These are phyloP conservation scores for Plagodis pulveraria DNA, from an alignment of 2,888 invertebrate species.

Conservation along the genomic window DNA sequence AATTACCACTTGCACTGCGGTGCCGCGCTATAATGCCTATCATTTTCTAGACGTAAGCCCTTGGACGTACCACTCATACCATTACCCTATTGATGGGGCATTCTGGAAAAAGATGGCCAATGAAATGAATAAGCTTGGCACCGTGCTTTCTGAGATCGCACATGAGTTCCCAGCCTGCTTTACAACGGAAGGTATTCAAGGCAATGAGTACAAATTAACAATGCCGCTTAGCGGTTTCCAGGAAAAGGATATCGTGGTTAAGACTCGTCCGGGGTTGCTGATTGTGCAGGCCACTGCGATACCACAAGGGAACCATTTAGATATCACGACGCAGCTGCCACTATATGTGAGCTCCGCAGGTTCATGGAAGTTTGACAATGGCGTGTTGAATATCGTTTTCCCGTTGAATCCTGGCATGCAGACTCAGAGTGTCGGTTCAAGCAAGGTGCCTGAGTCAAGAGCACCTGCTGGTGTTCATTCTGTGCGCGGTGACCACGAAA, in stretches of 20 bases:
- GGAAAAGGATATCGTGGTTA: slow-evolving; percentile 69
- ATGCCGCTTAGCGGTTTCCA: slow-evolving; percentile 59
- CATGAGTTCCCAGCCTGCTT: slow-evolving; percentile 51
- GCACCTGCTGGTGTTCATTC: slow-evolving; percentile 32
- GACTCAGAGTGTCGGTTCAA: background rate
- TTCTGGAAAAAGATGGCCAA: slow-evolving; percentile 61
- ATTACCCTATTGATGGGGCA: slow-evolving; percentile 37
- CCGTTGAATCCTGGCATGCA: slow-evolving; percentile 47
- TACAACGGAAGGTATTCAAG: slow-evolving; percentile 50
- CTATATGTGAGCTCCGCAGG: slow-evolving; percentile 55
- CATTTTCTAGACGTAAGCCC: background rate
- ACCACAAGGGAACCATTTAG: slow-evolving; percentile 51
- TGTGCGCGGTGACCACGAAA: slow-evolving; percentile 29
- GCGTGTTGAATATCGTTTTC: slow-evolving; percentile 59
- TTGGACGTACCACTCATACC: slow-evolving; percentile 1
- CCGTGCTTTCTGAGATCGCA: slow-evolving; percentile 53
- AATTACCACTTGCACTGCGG: slow-evolving; percentile 57
- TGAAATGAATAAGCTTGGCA: slow-evolving; percentile 58
- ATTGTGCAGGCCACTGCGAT: slow-evolving; percentile 68
- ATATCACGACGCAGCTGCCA: slow-evolving; percentile 57
- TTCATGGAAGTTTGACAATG: slow-evolving; percentile 61
- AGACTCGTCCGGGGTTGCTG: slow-evolving; percentile 63
- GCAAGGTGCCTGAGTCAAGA: background rate
- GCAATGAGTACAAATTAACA: slow-evolving; percentile 60
- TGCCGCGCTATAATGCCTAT: slow-evolving; percentile 48